phyloP scores from a whole-genome alignment of 2,797 vertebrate genomes.

The Eutrigla gurnardus region DNA sequence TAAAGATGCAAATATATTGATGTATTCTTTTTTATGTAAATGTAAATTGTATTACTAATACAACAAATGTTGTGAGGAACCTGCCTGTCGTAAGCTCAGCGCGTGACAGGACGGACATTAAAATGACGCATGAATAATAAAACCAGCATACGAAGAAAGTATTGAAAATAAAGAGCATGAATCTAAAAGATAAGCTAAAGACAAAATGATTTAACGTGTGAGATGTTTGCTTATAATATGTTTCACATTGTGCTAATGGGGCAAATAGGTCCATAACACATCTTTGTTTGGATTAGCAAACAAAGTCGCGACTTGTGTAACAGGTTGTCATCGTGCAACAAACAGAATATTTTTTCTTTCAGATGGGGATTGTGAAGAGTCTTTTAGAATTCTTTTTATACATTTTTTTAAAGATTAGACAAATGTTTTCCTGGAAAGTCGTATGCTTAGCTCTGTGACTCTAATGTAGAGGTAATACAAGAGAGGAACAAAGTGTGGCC shows the following conservation, averaged over 20 bases:
- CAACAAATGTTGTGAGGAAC: neutral
- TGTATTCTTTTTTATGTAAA: neutral
- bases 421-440: fast-evolving
- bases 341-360: neutral
- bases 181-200: neutral
- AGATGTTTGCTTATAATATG: neutral
- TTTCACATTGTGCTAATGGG: neutral
- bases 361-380: neutral
- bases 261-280: neutral
- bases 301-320: neutral
- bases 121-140: neutral
- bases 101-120: neutral
- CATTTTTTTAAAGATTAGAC: neutral
- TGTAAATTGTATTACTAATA: no score
- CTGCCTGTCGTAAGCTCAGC: neutral
- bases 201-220: neutral
- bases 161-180: neutral
- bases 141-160: neutral
- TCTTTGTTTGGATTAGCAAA: neutral
- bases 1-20: neutral
- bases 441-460: neutral
- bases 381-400: neutral
- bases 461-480: neutral
- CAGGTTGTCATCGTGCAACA: neutral
- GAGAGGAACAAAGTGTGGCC: neutral